Conservation (phyloP, 1,140 invertebrate genomes). For the Cryptotermes secundus region DNA sequence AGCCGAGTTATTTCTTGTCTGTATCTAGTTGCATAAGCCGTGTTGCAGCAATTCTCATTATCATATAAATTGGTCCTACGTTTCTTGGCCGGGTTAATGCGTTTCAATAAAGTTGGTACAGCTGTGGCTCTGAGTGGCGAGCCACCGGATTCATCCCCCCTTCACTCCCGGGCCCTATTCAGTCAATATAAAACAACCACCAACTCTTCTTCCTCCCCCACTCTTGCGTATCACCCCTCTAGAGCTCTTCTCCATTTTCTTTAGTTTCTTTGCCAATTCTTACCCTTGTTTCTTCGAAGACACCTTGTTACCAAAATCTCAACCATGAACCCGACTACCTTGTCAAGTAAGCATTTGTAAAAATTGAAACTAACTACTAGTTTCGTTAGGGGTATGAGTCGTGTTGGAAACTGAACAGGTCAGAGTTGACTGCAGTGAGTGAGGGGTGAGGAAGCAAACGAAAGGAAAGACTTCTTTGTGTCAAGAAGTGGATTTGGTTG, state of each 20-base stretch:
- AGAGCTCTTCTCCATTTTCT: background rate
- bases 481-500: conserved; percentile 29
- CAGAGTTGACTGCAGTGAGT: background rate
- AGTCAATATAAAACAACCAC: conserved; percentile 20
- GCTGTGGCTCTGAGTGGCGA: background rate
- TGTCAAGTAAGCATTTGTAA: conserved; percentile 32
- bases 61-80: conserved; percentile 29
- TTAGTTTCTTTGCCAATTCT: background rate
- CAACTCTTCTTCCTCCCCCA: background rate
- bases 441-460: background rate
- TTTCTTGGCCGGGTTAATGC: conserved; percentile 20
- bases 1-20: background rate
- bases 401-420: background rate
- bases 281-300: background rate
- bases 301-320: conserved; percentile 20
- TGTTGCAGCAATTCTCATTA: conserved; percentile 27
- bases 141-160: background rate
- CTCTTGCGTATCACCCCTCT: too few species aligned
- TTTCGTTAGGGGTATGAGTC: background rate
- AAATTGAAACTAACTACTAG: conserved; percentile 30
- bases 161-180: background rate
- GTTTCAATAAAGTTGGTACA: conserved; percentile 20
- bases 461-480: conserved; percentile 19
- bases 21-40: conserved; percentile 11
- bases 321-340: background rate